phyloP scores from a whole-genome alignment of 2,888 invertebrate species.

The Diaprepes abbreviatus region DNA sequence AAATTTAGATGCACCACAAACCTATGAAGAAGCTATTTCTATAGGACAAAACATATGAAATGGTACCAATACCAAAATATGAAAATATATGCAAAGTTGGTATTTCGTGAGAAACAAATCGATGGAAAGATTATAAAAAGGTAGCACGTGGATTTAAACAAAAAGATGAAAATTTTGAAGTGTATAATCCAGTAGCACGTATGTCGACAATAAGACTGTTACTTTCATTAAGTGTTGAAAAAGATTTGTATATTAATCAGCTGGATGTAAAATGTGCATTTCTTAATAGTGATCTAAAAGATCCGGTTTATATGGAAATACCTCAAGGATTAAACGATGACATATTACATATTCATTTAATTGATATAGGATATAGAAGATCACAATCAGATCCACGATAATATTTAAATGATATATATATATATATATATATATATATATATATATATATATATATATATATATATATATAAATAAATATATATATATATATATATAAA shows the following conservation, averaged over 20 bases:
- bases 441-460: too few relatives aligned
- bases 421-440: too few relatives aligned
- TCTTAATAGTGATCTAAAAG: constrained; percentile 32
- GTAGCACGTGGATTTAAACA: constrained; percentile 53
- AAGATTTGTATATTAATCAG: constrained; percentile 31
- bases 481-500: too few relatives aligned
- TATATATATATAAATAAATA: too few relatives aligned
- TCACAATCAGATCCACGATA: neutral
- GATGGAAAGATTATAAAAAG: constrained; percentile 46
- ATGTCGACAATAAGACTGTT: constrained; percentile 51
- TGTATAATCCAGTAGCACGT: constrained; percentile 52
- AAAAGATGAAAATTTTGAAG: constrained; percentile 38
- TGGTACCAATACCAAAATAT: constrained; percentile 42
- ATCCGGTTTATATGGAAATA: constrained; percentile 36
- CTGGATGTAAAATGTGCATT: constrained; percentile 45
- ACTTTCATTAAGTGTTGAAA: constrained; percentile 44
- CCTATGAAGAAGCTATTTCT: too few relatives aligned
- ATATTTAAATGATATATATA: neutral
- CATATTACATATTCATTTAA: neutral
- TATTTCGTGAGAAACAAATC: constrained; percentile 46
- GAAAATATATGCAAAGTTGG: constrained; percentile 51
- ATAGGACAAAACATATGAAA: constrained; percentile 50
- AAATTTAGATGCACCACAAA: too few relatives aligned
- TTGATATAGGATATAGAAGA: neutral
- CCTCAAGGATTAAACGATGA: constrained; percentile 21